Evolutionary conservation across 2,113 vertebrate genomes (phyloP), one percentile per base, ranked within the genome.

Genomic region (Thunnus maccoyii): DNA sequence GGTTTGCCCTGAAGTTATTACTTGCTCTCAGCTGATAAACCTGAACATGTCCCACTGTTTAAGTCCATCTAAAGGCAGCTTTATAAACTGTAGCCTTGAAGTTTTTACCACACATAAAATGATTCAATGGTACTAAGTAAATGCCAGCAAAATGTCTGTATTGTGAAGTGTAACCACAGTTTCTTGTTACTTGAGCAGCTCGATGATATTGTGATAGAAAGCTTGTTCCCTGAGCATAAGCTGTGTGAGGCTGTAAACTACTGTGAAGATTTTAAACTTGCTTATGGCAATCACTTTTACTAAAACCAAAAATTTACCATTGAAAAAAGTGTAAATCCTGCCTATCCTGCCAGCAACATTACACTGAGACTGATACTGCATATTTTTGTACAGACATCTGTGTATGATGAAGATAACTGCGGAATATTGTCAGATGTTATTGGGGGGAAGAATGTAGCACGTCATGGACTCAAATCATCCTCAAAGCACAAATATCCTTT

Each of bases 351-450:
- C 82, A 86, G 86, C 78, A 83, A 86, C 63, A 17, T 78, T 79
- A 86, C 81, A 85, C 82, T 58, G 52, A 84, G 73, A 88, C 85
- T 67, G 52, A 82, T 56, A 75, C 46, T 79, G 82, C 79, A 78
- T 91, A 91, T 92, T 91, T 92, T 92, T 93, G 88, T 93, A 91
- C 85, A 93, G 88, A 88, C 83, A 68, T 87, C 57, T 50, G 84
- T 85, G 82, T 87, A 77, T 82, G 86, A 89, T 80, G 82, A 86
- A 76, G 68, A 88, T 82, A 80, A 84, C 51, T 79, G 85, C 85
- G 81, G 73, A 80, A 62, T 80, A 83, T 72, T 88, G 85, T 87
- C 63, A 47, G 76, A 85, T 73, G 80, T 82, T 85, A 85, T 83
- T 55, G 64, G 82, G 88, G 80, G 87, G 79, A 72, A 76, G 83